Evolutionary conservation across 2,797 vertebrate genomes (phyloP).

Genomic region (Muscicapa striata): DNA sequence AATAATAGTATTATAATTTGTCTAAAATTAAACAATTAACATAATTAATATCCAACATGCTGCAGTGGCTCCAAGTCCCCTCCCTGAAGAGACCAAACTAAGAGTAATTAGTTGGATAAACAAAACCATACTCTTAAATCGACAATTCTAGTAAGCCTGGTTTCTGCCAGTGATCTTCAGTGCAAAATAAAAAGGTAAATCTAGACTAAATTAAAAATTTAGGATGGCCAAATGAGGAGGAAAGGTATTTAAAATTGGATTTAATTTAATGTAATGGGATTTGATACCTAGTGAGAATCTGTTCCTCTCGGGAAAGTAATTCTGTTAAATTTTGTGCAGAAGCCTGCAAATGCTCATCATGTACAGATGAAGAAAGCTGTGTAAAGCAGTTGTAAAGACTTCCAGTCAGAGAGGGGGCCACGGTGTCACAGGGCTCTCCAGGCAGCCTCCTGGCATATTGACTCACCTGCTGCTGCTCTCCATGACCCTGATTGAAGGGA

Average conservation of each 20-base stretch:
- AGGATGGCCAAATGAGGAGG: neutral
- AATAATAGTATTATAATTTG: neutral
- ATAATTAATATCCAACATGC: neutral
- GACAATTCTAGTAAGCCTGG: neutral
- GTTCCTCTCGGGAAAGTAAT: conserved; percentile 38
- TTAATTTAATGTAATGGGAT: conserved; percentile 49
- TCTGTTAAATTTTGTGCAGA: conserved; percentile 44
- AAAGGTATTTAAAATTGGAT: conserved; percentile 12
- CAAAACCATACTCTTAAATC: neutral
- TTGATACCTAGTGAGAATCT: conserved; percentile 37
- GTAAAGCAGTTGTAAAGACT: neutral
- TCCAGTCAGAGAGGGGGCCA: neutral
- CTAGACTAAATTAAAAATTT: neutral
- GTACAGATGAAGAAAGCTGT: neutral
- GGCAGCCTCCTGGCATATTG: neutral
- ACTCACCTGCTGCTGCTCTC: neutral
- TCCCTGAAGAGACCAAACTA: neutral
- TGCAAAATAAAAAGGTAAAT: neutral
- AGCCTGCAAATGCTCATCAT: neutral
- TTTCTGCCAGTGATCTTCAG: conserved; percentile 11
- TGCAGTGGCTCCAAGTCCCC: neutral
- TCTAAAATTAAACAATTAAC: neutral
- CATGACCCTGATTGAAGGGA: neutral
- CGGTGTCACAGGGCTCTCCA: neutral
- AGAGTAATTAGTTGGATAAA: neutral